Base-by-base conservation (phyloP, 2,797 vertebrate species). In the Echiichthys vipera region DNA sequence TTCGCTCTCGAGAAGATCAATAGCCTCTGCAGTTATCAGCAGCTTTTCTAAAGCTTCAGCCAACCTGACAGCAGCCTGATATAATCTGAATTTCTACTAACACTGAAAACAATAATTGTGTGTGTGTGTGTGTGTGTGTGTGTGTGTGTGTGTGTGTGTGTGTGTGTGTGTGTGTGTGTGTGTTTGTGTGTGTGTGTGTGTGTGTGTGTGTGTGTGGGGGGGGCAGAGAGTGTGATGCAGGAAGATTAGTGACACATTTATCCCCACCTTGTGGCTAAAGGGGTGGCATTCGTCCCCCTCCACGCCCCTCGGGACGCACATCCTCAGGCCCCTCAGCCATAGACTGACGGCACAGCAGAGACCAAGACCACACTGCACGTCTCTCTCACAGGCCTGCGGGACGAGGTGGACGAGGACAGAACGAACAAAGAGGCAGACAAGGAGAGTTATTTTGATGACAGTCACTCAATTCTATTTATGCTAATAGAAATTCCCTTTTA, bases 301-400 rank as follows among this genome's bases (percentile, higher is more conserved):
- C 29, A 73, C 88, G 0, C 97, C 97, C 82, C 95, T 89, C 0
- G 97, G 97, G 18, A 95, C 94, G 65, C 97, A 99, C 95, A 98
- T 94, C 39, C 97, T 91, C 80, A 98, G 92, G 24, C 96, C 96
- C 15, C 94, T 92, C 47, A 99, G 92, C 97, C 97, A 97, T 24
- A 97, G 91, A 86, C 97, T 99, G 87, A 97, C 84, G 0, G 97
- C 97, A 3, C 98, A 99, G 93, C 97, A 98, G n/a, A 95, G 93
- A 51, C 95, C 94, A 0, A 84, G 59, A 2, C 95, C 94, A 27
- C 97, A 98, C 92, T 98, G 97, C n/a, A 89, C 22, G 25, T 99
- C 97, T 77, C 91, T 84, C 65, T 97, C 95, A 64, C 97, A 97
- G 65, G 97, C 96, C 97, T 98, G 86, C 17, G 56, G 83, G 63